phyloP scores from a whole-genome alignment of 1,140 invertebrate species.

The Triops cancriformis region DNA sequence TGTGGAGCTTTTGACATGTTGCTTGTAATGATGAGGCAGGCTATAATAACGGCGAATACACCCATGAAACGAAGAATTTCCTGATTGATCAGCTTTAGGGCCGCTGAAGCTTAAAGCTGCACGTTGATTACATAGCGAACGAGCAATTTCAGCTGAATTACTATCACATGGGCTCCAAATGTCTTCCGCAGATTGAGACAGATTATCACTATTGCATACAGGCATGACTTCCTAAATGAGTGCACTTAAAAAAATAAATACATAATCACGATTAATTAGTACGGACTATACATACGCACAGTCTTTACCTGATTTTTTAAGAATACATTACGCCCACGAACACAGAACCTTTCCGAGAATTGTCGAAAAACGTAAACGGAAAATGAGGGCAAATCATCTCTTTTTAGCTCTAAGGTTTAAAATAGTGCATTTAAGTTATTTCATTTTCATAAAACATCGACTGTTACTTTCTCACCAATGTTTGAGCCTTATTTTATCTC shows the following conservation, averaged over 20 bases:
- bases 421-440: no score
- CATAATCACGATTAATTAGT: not conserved
- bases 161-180: not conserved
- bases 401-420: no score
- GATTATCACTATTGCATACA: not conserved
- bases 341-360: no score
- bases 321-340: no score
- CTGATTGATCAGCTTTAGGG: slow-evolving; percentile 17
- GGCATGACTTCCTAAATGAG: not conserved
- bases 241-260: not conserved
- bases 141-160: not conserved
- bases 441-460: no score
- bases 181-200: not conserved
- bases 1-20: slow-evolving; percentile 1
- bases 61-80: not conserved
- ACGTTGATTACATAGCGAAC: not conserved
- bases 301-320: no score
- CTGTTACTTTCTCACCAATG: no score
- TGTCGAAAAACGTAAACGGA: no score
- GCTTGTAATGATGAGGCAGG: slow-evolving; percentile 26
- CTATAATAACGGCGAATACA: slow-evolving; percentile 25
- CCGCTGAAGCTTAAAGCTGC: not conserved
- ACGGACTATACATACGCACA: not conserved
- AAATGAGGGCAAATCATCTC: no score
- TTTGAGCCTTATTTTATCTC: no score